These are phyloP conservation scores for Gouania willdenowi DNA, from an alignment of 2,797 vertebrate genomes.

Conservation along the genomic window DNA sequence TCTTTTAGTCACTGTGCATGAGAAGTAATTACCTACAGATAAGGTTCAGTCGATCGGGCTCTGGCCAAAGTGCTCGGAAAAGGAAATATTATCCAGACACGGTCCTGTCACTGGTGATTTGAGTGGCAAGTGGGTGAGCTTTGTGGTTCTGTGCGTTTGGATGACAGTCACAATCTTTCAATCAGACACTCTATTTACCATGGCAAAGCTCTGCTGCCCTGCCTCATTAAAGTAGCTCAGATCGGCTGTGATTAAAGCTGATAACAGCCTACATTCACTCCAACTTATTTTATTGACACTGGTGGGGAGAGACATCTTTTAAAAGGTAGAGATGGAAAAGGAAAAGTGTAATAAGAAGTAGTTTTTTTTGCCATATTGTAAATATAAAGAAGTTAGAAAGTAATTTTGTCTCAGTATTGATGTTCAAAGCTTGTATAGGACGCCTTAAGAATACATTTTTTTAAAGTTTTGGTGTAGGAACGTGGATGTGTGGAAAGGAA, in stretches of 20 bases:
- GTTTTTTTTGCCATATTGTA: no score
- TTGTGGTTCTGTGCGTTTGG: conserved; percentile 60
- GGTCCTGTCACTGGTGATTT: conserved; percentile 59
- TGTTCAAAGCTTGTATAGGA: no score
- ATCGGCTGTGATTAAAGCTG: conserved; percentile 48
- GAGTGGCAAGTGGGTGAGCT: conserved; percentile 45
- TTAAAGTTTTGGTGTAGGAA: no score
- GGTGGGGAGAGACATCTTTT: background rate
- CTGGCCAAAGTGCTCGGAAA: conserved; percentile 47
- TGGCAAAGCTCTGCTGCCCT: conserved; percentile 65
- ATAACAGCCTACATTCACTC: conserved; percentile 41
- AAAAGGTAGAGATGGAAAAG: no score
- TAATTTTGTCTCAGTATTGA: no score
- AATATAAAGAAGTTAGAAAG: no score
- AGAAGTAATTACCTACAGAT: conserved; percentile 75
- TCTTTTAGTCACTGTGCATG: conserved; percentile 72
- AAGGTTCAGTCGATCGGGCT: conserved; percentile 60
- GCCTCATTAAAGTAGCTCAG: conserved; percentile 45
- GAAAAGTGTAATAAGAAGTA: no score
- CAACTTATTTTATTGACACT: conserved; percentile 15
- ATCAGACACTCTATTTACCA: conserved; percentile 71
- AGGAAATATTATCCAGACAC: conserved; percentile 63
- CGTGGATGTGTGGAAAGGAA: no score
- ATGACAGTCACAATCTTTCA: conserved; percentile 75
- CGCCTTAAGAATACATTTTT: no score